phyloP scores from a whole-genome alignment of 2,888 invertebrate species.

The Epirrita christyi region DNA sequence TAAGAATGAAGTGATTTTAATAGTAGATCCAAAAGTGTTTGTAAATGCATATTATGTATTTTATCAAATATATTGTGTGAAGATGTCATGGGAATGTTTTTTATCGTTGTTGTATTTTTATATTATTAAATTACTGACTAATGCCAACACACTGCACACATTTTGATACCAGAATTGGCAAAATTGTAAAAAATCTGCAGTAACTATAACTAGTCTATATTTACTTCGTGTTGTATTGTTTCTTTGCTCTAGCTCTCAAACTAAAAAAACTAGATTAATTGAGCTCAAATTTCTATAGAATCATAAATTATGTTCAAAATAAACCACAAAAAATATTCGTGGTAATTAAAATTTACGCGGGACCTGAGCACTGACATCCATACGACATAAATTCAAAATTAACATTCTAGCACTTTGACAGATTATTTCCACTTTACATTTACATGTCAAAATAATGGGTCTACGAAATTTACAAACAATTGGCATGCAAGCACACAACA shows the following conservation, averaged over 20 bases:
- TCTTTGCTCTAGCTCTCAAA: no score
- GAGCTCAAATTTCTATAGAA: background rate
- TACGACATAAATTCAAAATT: slow-evolving; percentile 21
- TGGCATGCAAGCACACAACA: slow-evolving; percentile 60
- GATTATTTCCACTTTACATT: slow-evolving; percentile 43
- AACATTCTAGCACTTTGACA: slow-evolving; percentile 26
- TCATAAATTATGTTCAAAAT: background rate
- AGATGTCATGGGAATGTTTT: slow-evolving; percentile 54
- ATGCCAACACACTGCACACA: slow-evolving; percentile 84
- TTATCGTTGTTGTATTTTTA: slow-evolving; percentile 22
- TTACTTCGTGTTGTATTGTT: no score
- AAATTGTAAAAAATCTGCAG: slow-evolving; percentile 26
- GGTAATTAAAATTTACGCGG: slow-evolving; percentile 3
- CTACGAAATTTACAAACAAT: slow-evolving; percentile 57
- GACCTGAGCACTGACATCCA: slow-evolving; percentile 42
- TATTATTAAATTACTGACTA: slow-evolving; percentile 39
- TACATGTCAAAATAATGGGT: slow-evolving; percentile 75
- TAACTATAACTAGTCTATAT: background rate
- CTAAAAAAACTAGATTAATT: slow-evolving; percentile 7
- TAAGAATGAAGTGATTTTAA: slow-evolving; percentile 42
- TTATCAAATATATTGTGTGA: slow-evolving; percentile 28
- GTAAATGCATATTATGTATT: slow-evolving; percentile 53
- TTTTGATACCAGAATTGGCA: slow-evolving; percentile 55
- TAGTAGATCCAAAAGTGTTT: slow-evolving; percentile 79
- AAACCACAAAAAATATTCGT: background rate